Evolutionary conservation across 2,888 invertebrate genomes (phyloP).

Genomic region (Tridacna gigas): DNA sequence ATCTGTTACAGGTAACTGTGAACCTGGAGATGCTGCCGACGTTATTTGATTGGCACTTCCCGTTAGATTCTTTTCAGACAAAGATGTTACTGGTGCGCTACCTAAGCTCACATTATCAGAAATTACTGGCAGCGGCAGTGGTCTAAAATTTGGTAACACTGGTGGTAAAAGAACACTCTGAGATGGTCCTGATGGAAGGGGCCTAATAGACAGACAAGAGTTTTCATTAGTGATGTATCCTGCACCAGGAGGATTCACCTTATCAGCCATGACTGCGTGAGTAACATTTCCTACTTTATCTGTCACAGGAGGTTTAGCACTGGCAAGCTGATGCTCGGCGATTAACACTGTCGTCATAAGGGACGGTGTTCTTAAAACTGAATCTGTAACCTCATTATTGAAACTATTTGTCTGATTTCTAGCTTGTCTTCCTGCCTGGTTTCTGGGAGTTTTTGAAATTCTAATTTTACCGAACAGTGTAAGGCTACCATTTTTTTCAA

Average conservation of each 20-base stretch:
- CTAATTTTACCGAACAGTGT: constrained; percentile 22
- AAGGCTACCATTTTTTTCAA: constrained; percentile 39
- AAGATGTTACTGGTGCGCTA: not conserved
- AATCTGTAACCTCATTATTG: not conserved
- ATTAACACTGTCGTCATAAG: not conserved
- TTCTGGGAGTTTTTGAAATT: constrained; percentile 38
- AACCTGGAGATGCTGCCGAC: not conserved
- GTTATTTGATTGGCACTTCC: too few species aligned
- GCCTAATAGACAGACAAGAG: not conserved
- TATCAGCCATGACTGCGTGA: not conserved
- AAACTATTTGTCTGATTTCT: not conserved
- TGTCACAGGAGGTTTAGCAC: too few species aligned
- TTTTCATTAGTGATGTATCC: not conserved
- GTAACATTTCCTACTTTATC: too few species aligned
- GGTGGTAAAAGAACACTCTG: not conserved
- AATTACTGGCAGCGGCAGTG: not conserved
- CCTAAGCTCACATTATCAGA: not conserved
- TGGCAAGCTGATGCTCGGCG: not conserved
- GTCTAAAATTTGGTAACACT: not conserved
- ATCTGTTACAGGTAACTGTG: not conserved
- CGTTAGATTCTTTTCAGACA: not conserved
- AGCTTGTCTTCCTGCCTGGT: not conserved
- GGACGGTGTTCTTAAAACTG: not conserved
- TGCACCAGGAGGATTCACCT: not conserved
- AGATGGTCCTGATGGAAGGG: not conserved